Evolutionary conservation across 1,140 invertebrate genomes (phyloP), one percentile per base, ranked within the genome.

Genomic region (Anastrepha obliqua): DNA sequence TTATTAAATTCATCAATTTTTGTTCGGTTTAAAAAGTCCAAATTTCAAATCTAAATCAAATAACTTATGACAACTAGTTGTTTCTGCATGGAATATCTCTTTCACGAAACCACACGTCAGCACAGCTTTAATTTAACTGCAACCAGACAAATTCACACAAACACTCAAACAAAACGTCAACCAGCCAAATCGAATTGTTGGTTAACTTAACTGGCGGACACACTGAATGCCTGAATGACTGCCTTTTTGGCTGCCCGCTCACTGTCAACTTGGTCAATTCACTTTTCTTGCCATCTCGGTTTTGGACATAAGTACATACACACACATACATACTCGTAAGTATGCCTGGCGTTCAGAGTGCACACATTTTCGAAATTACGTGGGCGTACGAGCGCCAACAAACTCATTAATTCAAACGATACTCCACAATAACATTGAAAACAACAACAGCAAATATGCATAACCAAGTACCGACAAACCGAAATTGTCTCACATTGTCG

Each of bases 401-500:
- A 81, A 81, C 74, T 81, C 74, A 81, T 81, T 81, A 81, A 81
- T 81, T 81, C 74, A 81, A 81, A 81, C 74, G 74, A 81, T 81
- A 81, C 74, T 81, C 17, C 74, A 81, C 47, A 81, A 81, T 81
- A 81, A 81, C 20, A 81, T 81, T 81, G 74, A 81, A 81, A 58
- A 29, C 74, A 81, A 29, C 67, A 81, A 55, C 74, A 78, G 17
- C 74, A 81, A 29, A 51, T 47, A 13, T 42, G 39, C 67, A 81
- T 81, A 55, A 81, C 74, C 67, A 74, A 29, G 17, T 81, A 81
- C 74, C 51, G 74, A 55, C 74, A 81, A 81, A 81, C 74, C 74
- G 47, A 81, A 81, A 81, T 81, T 81, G 74, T 81, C 44, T n/a
- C 44, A 17, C 74, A 55, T 81, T 81, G 51, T 55, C 47, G 9